These are phyloP conservation scores for Chromis chromis DNA, from an alignment of 2,797 vertebrate species.

Conservation along the genomic window DNA sequence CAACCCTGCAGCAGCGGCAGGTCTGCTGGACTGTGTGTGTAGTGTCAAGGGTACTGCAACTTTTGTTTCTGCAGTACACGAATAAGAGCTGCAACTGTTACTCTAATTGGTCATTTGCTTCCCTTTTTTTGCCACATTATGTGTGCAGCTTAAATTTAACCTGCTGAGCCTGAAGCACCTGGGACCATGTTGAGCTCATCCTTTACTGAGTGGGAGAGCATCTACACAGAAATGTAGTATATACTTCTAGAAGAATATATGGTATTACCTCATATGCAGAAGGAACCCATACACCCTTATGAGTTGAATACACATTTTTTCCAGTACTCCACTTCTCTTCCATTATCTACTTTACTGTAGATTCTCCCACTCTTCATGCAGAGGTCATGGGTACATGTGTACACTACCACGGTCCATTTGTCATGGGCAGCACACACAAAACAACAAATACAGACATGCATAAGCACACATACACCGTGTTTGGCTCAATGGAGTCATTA, in stretches of 20 bases:
- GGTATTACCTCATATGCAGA: not conserved
- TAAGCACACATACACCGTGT: not conserved
- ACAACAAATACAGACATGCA: constrained; percentile 2
- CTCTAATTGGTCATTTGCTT: constrained; percentile 55
- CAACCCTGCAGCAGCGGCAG: constrained; percentile 1
- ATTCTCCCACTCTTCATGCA: not conserved
- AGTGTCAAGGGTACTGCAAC: constrained; percentile 53
- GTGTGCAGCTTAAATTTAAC: constrained; percentile 50
- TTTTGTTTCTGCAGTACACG: constrained; percentile 44
- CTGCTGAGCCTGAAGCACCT: constrained; percentile 21
- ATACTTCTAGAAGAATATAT: not conserved
- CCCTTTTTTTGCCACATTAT: constrained; percentile 24
- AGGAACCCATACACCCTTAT: not conserved
- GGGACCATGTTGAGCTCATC: not conserved
- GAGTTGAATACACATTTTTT: not conserved
- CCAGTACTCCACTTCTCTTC: not conserved
- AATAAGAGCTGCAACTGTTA: constrained; percentile 47
- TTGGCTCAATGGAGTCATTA: constrained; percentile 46
- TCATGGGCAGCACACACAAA: not conserved
- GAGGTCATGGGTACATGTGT: constrained; percentile 12
- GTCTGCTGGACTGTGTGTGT: constrained; percentile 14
- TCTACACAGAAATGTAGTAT: constrained; percentile 1
- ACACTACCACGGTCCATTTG: constrained; percentile 1
- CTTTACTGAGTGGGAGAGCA: not conserved
- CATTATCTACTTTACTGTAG: not conserved